Conservation (phyloP, 2,888 invertebrate species). For the Tinea trinotella region DNA sequence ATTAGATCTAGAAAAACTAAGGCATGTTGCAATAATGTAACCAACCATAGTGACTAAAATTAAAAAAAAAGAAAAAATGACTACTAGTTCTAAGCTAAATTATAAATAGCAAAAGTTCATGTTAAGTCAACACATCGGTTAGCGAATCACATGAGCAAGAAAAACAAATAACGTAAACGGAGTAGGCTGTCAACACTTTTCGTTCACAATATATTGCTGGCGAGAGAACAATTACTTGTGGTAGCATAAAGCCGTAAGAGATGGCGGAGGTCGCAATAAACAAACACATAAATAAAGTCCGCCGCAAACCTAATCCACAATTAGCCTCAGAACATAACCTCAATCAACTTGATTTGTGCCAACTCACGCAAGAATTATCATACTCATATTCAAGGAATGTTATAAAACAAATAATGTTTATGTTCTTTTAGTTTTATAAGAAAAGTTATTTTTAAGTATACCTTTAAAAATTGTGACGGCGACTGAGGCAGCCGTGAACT, state of each 20-base stretch:
- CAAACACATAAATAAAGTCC: constrained; percentile 32
- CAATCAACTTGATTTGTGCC: constrained; percentile 3
- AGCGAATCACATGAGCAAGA: background rate
- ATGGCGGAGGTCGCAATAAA: constrained; percentile 27
- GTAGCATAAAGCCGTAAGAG: constrained; percentile 19
- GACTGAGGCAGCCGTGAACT: too few species aligned
- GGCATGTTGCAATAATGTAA: too few species aligned
- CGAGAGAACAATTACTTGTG: constrained; percentile 10
- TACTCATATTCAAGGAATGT: background rate
- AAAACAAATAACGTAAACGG: constrained; percentile 10
- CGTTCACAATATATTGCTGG: constrained; percentile 1
- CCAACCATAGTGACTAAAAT: too few species aligned
- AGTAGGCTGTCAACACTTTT: constrained; percentile 16
- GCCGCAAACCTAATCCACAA: constrained; percentile 31
- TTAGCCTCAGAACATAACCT: constrained; percentile 24
- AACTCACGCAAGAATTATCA: background rate
- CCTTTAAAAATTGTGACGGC: too few species aligned
- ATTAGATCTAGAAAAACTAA: too few species aligned
- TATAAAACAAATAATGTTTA: too few species aligned
- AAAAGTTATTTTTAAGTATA: too few species aligned
- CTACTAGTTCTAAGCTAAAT: too few species aligned
- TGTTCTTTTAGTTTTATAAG: too few species aligned
- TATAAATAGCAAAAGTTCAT: too few species aligned
- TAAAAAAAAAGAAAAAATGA: too few species aligned
- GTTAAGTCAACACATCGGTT: too few species aligned